These are phyloP conservation scores for Oncopeltus fasciatus DNA, from an alignment of 1,140 invertebrate species.

Conservation along the genomic window DNA sequence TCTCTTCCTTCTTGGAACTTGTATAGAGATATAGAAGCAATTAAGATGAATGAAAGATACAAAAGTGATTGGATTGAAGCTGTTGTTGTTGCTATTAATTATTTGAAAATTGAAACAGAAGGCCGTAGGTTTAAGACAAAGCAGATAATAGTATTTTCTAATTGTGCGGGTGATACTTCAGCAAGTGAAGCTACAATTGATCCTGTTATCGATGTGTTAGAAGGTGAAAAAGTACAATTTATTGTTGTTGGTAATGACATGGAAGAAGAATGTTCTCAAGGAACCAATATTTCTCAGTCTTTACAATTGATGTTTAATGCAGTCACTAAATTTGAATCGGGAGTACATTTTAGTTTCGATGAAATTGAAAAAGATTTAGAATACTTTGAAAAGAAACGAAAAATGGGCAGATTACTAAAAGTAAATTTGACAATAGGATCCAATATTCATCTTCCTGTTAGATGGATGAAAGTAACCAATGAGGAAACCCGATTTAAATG, in stretches of 20 bases:
- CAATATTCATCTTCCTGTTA: slow-evolving; percentile 12
- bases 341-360: slow-evolving; percentile 4
- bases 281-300: neutral
- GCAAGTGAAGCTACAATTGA: neutral
- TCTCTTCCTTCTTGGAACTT: neutral
- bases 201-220: neutral
- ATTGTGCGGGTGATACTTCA: neutral
- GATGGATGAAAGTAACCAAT: slow-evolving; percentile 12
- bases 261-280: neutral
- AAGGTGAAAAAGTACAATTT: slow-evolving; percentile 2
- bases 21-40: neutral
- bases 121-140: slow-evolving; percentile 11
- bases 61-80: slow-evolving; percentile 8
- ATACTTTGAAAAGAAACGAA: slow-evolving; percentile 15
- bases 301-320: neutral
- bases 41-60: neutral
- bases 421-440: slow-evolving; percentile 11
- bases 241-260: slow-evolving; percentile 9
- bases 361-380: slow-evolving; percentile 13
- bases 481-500: slow-evolving; percentile 8
- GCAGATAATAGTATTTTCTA: slow-evolving; percentile 14
- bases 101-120: slow-evolving; percentile 7
- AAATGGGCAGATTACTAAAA: neutral
- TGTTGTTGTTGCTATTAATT: slow-evolving; percentile 11
- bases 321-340: neutral